Evolutionary conservation across 2,113 vertebrate genomes (phyloP), one percentile per base, ranked within the genome.

Genomic region (Pseudorectes ferrugineus): DNA sequence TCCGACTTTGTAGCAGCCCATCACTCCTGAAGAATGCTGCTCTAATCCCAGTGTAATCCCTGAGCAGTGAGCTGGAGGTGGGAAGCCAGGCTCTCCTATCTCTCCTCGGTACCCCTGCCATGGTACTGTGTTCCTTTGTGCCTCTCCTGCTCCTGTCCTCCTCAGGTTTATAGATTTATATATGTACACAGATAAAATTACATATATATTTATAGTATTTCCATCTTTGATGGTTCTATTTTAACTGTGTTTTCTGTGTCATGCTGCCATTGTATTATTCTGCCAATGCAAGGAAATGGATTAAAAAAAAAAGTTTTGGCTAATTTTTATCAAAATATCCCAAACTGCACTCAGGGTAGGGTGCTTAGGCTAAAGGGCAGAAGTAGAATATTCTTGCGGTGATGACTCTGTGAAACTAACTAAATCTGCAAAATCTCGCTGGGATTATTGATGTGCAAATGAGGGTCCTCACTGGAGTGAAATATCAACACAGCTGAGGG

Each of bases 201-300:
- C 6, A 10, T 29, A 10, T 3, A 3, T 19, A 6, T 74, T 40
- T 59, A 26, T 31, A 26, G 24, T 31, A 35, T 61, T 71, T 72
- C 45, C 82, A 42, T 11, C 62, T 93, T 84, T 87, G 94, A 71
- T 93, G 92, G 78, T 89, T 96, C 88, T 96, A 33, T 95, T 96
- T 91, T 94, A 96, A 75, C n/a, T 97, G 93, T 36, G 4, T 95
- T 93, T 94, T 95, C 96, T 97, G 96, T 94, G 95, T 97, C 96
- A 87, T 75, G 70, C 87, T 89, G 91, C 92, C 73, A 86, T 93
- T 96, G 59, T 73, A 24, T 89, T 93, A 83, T 89, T 97, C 86
- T 94, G 87, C 85, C 89, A 76, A 58, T 85, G 87, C 84, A 93
- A 79, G 80, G 83, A 28, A 17, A 88, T 65, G 43, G 72, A 81